Base-by-base conservation (phyloP, 2,888 invertebrate species). In the Platycnemis pennipes region DNA sequence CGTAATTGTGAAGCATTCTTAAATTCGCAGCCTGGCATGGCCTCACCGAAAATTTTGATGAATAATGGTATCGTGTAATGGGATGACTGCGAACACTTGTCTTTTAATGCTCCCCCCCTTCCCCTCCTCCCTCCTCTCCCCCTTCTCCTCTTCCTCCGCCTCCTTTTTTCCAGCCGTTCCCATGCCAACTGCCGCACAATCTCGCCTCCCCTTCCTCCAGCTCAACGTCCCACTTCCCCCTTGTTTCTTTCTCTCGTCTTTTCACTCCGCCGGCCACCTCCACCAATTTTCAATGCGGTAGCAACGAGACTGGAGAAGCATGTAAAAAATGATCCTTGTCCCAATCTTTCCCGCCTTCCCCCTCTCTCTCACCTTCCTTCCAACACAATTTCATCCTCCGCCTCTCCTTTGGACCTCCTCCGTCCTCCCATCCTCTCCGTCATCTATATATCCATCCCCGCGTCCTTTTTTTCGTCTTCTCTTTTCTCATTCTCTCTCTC, bases 211-310 rank as follows among this genome's bases (percentile, higher is more conserved):
- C 45, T n/a, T n/a, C 46, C 87, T 77, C n/a, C 13, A 8, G 13
- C 77, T 26, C 87, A 26, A 8, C 22, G 19, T 8, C 46, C 87
- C 45, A 26, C 26, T 46, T 37, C 87, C 45, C 26, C 13, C 86
- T 44, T 45, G 45, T 87, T n/a, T 45, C 87, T 87, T n/a, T 19
- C 46, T 16, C 22, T n/a, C 46, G 22, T 86, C 26, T 44, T n/a
- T 87, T 77, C 77, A 87, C 87, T 45, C 87, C 45, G 26, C 44
- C 91, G 91, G 56, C 56, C 42, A 53, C 46, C 89, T 56, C 89
- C 53, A 91, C 91, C 91, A 91, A 91, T 91, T 91, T 91, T 91
- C 91, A 91, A 91, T 91, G 91, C 91, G 63, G 91, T 91, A 45
- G 91, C 91, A 91, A 91, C 91, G 91, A 91, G 91, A 63, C 87